Percentiles rank a stretch among this genome's conserved stretches.
Evolutionary conservation across 1,140 invertebrate species (phyloP).

Genomic region (Lasioglossum albipes): DNA sequence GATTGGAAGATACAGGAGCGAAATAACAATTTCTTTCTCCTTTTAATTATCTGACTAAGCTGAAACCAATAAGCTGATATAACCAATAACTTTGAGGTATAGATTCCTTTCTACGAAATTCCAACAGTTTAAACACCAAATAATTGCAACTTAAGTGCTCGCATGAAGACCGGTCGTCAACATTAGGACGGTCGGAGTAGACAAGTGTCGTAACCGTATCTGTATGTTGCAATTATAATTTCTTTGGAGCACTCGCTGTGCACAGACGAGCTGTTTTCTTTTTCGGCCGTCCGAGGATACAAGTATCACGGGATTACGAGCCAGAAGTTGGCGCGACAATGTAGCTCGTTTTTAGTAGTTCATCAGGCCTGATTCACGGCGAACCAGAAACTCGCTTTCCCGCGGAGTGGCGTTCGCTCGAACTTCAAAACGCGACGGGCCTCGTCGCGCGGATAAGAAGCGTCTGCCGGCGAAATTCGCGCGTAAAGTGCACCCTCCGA

Average conservation of each 20-base stretch:
- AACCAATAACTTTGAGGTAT: too few relatives aligned
- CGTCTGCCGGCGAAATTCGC: slow-evolving; percentile 19
- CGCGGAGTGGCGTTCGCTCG: slow-evolving; percentile 10
- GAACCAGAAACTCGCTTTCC: slow-evolving; percentile 33
- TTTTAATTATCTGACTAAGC: too few relatives aligned
- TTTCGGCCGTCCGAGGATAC: neutral
- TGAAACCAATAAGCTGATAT: too few relatives aligned
- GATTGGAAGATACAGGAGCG: too few relatives aligned
- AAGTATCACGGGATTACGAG: slow-evolving; percentile 20
- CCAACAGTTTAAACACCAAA: too few relatives aligned
- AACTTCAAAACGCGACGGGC: slow-evolving; percentile 3
- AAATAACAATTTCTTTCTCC: too few relatives aligned
- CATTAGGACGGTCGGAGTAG: neutral
- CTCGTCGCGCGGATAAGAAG: slow-evolving; percentile 21
- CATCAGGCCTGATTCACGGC: slow-evolving; percentile 42
- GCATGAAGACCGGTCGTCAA: too few relatives aligned
- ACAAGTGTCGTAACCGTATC: neutral
- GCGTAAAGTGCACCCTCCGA: neutral
- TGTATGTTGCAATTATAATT: neutral
- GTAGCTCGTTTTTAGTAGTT: slow-evolving; percentile 44
- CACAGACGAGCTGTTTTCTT: neutral
- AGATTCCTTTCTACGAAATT: too few relatives aligned
- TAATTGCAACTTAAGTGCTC: too few relatives aligned
- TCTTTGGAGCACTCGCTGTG: neutral
- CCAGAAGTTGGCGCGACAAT: slow-evolving; percentile 27